Evolutionary conservation across 2,797 vertebrate genomes (phyloP).

Genomic region (Clarias pachynema): DNA sequence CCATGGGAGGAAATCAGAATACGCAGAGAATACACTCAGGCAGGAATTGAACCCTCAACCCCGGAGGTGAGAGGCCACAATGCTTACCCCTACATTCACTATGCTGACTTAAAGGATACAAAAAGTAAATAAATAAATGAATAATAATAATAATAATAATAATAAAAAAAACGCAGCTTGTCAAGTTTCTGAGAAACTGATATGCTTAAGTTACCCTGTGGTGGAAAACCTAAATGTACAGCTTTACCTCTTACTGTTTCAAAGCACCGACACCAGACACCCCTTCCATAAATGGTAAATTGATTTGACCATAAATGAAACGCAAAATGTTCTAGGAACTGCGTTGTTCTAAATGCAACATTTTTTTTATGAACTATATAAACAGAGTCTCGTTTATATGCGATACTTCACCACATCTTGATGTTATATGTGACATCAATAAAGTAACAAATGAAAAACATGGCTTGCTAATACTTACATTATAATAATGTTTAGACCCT

Average conservation of each 20-base stretch:
- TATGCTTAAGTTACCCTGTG: not conserved
- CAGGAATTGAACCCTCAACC: no score
- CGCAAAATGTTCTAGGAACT: not conserved
- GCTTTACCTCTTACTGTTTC: not conserved
- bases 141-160: no score
- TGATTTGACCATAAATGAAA: not conserved
- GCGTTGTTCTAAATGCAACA: not conserved
- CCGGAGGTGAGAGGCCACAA: no score
- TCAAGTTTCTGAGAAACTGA: slow-evolving; percentile 2
- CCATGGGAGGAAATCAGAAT: no score
- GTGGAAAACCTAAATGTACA: not conserved
- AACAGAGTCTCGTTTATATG: not conserved
- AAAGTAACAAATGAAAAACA: not conserved
- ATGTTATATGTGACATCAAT: not conserved
- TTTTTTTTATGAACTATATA: not conserved
- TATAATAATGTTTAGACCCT: not conserved
- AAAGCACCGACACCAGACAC: not conserved
- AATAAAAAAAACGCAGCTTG: not conserved
- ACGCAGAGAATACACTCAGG: no score
- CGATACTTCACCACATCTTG: not conserved
- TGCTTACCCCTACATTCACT: no score
- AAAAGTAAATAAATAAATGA: no score
- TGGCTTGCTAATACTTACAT: not conserved
- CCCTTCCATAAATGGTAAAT: not conserved
- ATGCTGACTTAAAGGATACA: not conserved